A percentile compares a stretch with the other conserved stretches of the same genome.
phyloP scores from a whole-genome alignment of 1,140 invertebrate genomes.

The Procambarus virginalis region DNA sequence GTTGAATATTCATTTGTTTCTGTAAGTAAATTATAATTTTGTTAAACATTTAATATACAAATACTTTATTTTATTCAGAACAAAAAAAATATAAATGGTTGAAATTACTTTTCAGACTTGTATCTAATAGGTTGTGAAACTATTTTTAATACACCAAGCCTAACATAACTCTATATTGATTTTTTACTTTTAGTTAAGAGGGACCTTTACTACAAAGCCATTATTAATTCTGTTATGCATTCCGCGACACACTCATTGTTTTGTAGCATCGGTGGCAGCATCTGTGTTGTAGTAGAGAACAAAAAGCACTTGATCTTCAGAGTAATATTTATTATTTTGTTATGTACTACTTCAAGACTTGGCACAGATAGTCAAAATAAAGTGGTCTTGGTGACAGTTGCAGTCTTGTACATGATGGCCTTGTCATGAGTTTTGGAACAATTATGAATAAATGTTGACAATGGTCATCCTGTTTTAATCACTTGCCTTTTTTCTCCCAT shows the following conservation, averaged over 20 bases:
- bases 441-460: slow-evolving; percentile 67
- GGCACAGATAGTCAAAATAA: neutral
- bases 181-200: neutral
- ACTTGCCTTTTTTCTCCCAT: neutral
- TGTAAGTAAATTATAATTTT: too few relatives aligned
- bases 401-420: slow-evolving; percentile 26
- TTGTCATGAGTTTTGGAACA: slow-evolving; percentile 58
- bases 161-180: neutral
- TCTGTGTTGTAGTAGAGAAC: slow-evolving; percentile 59
- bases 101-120: neutral
- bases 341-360: slow-evolving; percentile 40
- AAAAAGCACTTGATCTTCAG: slow-evolving; percentile 30
- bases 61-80: neutral
- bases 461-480: slow-evolving; percentile 33
- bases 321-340: slow-evolving; percentile 51
- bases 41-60: neutral
- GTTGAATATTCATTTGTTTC: neutral
- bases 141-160: neutral
- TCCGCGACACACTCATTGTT: slow-evolving; percentile 24
- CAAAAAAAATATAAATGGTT: neutral
- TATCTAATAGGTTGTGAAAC: neutral
- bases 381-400: slow-evolving; percentile 9
- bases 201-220: neutral
- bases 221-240: neutral
- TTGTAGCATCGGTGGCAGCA: slow-evolving; percentile 58